These are phyloP conservation scores for Drosophila eohydei DNA, from an alignment of 2,888 invertebrate species.

Conservation along the genomic window DNA sequence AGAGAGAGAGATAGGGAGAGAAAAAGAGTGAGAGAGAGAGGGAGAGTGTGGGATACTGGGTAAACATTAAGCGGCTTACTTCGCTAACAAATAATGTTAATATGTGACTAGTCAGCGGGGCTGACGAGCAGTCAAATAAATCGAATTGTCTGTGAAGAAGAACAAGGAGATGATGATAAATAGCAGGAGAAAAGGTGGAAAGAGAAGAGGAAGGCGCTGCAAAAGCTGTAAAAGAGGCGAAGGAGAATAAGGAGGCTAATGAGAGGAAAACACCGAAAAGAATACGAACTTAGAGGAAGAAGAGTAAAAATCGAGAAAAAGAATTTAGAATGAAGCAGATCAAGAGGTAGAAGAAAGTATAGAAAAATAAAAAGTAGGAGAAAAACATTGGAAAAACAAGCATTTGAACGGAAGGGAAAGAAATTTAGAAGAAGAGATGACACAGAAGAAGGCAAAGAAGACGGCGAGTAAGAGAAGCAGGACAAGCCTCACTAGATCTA, in stretches of 20 bases:
- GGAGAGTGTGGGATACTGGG: slow-evolving; percentile 9
- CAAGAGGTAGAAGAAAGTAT: background rate
- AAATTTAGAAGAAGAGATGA: no score
- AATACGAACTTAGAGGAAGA: no score
- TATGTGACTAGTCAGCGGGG: slow-evolving; percentile 35
- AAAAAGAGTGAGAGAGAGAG: background rate
- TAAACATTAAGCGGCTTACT: slow-evolving; percentile 60
- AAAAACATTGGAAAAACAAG: no score
- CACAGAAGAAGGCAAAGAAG: no score
- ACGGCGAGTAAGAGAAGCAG: no score
- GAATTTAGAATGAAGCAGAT: no score
- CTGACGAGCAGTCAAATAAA: slow-evolving; percentile 52
- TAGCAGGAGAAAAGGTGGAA: background rate
- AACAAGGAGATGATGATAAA: background rate
- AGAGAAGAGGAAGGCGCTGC: background rate
- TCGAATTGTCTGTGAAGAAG: slow-evolving; percentile 60
- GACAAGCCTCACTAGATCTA: no score
- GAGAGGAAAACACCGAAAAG: background rate
- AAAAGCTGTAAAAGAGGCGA: background rate
- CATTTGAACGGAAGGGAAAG: no score
- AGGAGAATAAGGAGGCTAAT: background rate
- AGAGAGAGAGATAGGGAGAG: background rate
- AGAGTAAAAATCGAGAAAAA: no score
- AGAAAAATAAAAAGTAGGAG: no score
- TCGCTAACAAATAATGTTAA: slow-evolving; percentile 27